phyloP scores from a whole-genome alignment of 2,113 vertebrate genomes.

The Saiga tatarica region DNA sequence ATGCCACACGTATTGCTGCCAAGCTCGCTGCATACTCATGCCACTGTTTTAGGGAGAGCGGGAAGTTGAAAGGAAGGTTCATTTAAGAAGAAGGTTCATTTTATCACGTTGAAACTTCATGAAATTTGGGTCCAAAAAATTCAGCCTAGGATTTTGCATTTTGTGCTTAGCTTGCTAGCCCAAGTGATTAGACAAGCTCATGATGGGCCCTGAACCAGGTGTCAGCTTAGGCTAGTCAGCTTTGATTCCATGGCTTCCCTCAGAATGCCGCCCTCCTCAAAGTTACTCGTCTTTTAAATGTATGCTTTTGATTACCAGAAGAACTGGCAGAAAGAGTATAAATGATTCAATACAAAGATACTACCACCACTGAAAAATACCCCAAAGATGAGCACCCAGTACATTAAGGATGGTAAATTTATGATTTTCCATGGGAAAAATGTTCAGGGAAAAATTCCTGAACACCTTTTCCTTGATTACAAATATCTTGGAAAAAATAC shows the following conservation, averaged over 20 bases:
- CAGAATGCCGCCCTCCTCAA: neutral
- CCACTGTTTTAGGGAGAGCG: neutral
- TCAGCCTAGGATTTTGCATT: neutral
- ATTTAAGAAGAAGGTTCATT: neutral
- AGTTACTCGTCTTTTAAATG: neutral
- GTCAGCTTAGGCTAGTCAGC: neutral
- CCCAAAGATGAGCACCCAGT: neutral
- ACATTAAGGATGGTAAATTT: neutral
- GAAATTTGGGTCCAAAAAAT: neutral
- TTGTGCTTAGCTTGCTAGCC: neutral
- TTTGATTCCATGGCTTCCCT: neutral
- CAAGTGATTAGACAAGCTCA: neutral
- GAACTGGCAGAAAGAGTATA: neutral
- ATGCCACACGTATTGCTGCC: neutral
- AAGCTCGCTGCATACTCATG: neutral
- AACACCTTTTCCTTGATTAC: slow-evolving; percentile 1
- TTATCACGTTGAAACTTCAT: neutral
- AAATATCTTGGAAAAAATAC: neutral
- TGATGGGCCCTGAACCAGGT: neutral
- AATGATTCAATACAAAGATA: neutral
- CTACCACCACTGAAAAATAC: neutral
- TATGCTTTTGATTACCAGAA: neutral
- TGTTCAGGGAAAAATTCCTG: neutral
- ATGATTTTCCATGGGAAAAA: neutral
- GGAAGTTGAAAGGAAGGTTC: neutral